A percentile compares a stretch with the other conserved stretches of the same genome.
These are phyloP conservation scores for Elaphurus davidianus DNA, from an alignment of 2,113 vertebrate species.

Conservation along the genomic window DNA sequence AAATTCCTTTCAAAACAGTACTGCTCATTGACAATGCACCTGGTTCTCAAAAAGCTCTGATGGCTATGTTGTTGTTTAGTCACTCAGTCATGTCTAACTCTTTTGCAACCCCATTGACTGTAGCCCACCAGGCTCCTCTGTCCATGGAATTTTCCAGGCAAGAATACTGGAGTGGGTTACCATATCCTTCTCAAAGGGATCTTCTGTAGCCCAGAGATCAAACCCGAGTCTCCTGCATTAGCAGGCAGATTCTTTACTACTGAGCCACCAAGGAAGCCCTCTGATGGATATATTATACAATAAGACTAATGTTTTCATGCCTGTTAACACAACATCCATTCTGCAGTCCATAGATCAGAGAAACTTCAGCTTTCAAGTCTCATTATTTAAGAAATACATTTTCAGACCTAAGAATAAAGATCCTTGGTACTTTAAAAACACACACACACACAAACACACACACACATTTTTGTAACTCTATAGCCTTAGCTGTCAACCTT, in stretches of 20 bases:
- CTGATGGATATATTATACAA: neutral
- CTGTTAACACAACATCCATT: neutral
- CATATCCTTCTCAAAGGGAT: neutral
- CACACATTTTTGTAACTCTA: neutral
- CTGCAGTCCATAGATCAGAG: neutral
- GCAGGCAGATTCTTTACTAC: neutral
- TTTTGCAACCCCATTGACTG: neutral
- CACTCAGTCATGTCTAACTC: neutral
- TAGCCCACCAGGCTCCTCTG: neutral
- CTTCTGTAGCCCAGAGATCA: neutral
- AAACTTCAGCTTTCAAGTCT: neutral
- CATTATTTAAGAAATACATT: neutral
- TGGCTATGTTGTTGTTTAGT: neutral
- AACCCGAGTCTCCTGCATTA: neutral
- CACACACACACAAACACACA: neutral
- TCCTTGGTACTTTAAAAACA: neutral
- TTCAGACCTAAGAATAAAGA: neutral
- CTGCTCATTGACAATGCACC: neutral
- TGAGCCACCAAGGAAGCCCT: neutral
- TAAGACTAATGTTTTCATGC: neutral
- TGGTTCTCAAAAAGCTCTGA: neutral
- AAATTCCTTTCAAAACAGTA: neutral
- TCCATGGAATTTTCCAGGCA: neutral
- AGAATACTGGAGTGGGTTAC: neutral
- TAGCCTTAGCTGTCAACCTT: neutral